These are phyloP conservation scores for Halictus rubicundus DNA, from an alignment of 1,140 invertebrate species.

Conservation along the genomic window DNA sequence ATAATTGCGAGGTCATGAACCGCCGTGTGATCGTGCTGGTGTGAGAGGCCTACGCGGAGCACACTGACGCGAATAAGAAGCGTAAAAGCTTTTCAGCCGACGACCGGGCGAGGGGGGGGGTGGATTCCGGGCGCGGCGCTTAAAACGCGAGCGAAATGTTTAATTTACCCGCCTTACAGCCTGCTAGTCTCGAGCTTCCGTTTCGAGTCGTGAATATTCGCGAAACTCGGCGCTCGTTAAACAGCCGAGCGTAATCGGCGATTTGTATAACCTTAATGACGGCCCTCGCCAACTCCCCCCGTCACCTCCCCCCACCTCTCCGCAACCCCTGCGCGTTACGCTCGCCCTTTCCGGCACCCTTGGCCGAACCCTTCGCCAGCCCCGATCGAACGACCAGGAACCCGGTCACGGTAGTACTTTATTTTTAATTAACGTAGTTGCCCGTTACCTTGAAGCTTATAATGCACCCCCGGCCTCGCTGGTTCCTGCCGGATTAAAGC, in stretches of 20 bases:
- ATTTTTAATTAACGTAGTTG: constrained; percentile 62
- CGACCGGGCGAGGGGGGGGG: too few relatives aligned
- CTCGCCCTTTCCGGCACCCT: background rate
- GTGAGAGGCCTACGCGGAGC: constrained; percentile 15
- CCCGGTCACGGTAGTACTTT: constrained; percentile 31
- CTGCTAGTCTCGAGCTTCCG: constrained; percentile 42
- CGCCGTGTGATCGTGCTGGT: constrained; percentile 1
- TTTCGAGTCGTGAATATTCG: constrained; percentile 57
- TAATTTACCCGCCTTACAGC: constrained; percentile 60
- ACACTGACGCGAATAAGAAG: constrained; percentile 29
- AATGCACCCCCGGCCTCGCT: constrained; percentile 28
- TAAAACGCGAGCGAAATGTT: constrained; percentile 63
- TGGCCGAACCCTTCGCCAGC: background rate
- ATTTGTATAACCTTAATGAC: constrained; percentile 70
- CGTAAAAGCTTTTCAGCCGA: constrained; percentile 42
- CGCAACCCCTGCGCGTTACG: too few relatives aligned
- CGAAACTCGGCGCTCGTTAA: constrained; percentile 62
- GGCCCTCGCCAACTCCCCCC: constrained; percentile 10
- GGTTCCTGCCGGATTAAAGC: background rate
- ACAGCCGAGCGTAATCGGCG: constrained; percentile 59
- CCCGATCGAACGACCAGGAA: constrained; percentile 35
- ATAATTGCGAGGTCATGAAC: constrained; percentile 49
- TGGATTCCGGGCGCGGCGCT: constrained; percentile 35
- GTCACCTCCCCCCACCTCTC: too few relatives aligned
- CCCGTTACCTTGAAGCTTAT: constrained; percentile 53